Percentiles rank a stretch among this genome's conserved stretches.
Evolutionary conservation across 2,113 vertebrate genomes (phyloP).

Genomic region (Centropus unirufus): DNA sequence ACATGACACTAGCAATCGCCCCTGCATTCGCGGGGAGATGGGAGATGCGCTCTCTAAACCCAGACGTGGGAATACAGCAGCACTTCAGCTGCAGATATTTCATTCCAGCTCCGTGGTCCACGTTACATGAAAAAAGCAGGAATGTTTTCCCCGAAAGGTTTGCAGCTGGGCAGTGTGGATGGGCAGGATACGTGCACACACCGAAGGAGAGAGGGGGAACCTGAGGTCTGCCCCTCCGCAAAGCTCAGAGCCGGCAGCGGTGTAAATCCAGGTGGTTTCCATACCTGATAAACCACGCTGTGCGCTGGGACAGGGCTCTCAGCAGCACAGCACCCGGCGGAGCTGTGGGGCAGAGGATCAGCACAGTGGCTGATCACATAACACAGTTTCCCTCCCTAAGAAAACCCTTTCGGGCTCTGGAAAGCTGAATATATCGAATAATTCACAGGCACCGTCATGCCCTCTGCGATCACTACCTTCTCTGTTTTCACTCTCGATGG

Average conservation of each 20-base stretch:
- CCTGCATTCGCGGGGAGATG: slow-evolving; percentile 59
- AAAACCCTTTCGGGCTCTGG: background rate
- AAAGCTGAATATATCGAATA: background rate
- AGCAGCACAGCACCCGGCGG: background rate
- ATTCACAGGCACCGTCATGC: background rate
- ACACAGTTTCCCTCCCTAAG: background rate
- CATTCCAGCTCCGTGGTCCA: background rate
- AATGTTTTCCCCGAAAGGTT: background rate
- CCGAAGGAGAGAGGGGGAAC: background rate
- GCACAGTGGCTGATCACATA: rapidly evolving
- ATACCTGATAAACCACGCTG: background rate
- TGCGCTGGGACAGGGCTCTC: background rate
- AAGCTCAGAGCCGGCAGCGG: background rate
- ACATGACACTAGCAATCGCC: slow-evolving; percentile 77
- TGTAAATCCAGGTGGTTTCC: rapidly evolving
- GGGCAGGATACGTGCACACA: rapidly evolving
- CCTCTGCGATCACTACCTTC: rapidly evolving
- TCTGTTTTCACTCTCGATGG: rapidly evolving
- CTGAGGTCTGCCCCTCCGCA: background rate
- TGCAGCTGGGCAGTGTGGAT: rapidly evolving
- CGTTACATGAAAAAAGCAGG: background rate
- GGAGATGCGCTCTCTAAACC: slow-evolving; percentile 51
- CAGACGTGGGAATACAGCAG: slow-evolving; percentile 48
- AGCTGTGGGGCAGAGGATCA: background rate
- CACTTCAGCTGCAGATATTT: background rate